A percentile compares a stretch with the other conserved stretches of the same genome.
phyloP scores from a whole-genome alignment of 30 jellyfish, hydroid and myxozoan species.

The Nemopilema nomurai region DNA sequence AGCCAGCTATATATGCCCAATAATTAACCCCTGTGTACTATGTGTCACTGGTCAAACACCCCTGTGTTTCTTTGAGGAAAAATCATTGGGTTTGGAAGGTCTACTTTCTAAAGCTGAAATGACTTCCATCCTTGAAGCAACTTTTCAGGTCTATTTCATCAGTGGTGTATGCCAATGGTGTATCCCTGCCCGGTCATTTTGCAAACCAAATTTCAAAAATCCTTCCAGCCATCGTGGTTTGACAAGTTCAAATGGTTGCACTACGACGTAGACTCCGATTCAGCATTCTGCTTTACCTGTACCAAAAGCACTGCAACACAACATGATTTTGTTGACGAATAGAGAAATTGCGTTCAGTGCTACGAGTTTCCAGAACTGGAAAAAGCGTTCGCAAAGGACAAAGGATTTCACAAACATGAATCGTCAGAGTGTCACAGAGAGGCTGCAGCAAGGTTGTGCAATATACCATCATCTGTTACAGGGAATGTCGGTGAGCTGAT shows the following conservation, averaged over 20 bases:
- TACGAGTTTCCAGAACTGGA: conserved; percentile 72
- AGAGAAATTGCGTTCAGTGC: conserved; percentile 53
- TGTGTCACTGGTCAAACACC: too few species aligned
- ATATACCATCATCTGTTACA: too few species aligned
- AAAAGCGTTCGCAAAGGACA: conserved; percentile 59
- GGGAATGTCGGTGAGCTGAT: too few species aligned
- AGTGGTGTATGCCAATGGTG: neutral
- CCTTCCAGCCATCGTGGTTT: conserved; percentile 51
- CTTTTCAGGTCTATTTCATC: neutral
- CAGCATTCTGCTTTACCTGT: conserved; percentile 72
- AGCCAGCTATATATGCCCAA: too few species aligned
- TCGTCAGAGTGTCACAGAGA: conserved; percentile 65
- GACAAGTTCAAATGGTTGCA: conserved; percentile 62
- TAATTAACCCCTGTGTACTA: too few species aligned
- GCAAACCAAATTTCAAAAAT: conserved; percentile 6
- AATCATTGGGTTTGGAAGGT: too few species aligned
- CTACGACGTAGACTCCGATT: conserved; percentile 41
- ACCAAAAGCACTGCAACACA: conserved; percentile 60
- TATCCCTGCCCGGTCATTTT: too few species aligned
- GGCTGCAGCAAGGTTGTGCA: too few species aligned
- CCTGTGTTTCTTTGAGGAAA: too few species aligned
- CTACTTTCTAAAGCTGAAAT: too few species aligned
- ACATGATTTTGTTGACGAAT: conserved; percentile 62
- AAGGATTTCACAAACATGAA: conserved; percentile 61
- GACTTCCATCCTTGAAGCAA: too few species aligned